Percentiles rank a stretch among this genome's conserved stretches.
These are phyloP conservation scores for Alethe castanea DNA, from an alignment of 2,113 vertebrate species.

Conservation along the genomic window DNA sequence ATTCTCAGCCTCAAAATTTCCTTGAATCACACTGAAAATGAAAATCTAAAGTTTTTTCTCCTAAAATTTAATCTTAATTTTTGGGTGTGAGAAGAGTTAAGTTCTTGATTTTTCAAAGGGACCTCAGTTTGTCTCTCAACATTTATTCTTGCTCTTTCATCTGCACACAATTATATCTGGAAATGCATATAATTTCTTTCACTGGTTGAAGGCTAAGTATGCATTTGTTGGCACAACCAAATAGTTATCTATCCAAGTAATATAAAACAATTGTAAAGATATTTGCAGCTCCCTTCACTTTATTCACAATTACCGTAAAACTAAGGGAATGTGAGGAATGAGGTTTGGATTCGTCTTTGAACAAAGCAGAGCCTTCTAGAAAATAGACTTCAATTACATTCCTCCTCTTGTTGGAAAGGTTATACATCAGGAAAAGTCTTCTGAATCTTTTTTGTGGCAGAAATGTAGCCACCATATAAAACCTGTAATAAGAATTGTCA, in stretches of 20 bases:
- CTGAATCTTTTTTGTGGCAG: not conserved
- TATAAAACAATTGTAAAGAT: constrained; percentile 27
- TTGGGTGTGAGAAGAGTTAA: not conserved
- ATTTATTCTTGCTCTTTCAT: not conserved
- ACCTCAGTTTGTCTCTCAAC: not conserved
- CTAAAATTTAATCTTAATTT: not conserved
- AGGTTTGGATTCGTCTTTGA: not conserved
- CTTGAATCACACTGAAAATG: not conserved
- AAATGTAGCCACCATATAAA: not conserved
- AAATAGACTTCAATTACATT: constrained; percentile 10
- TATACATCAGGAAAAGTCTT: constrained; percentile 11
- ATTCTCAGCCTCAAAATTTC: not conserved
- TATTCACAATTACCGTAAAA: constrained; percentile 7
- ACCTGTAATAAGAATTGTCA: not conserved
- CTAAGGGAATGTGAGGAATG: constrained; percentile 16
- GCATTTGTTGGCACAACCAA: constrained; percentile 25
- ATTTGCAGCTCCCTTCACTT: constrained; percentile 7
- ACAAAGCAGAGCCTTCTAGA: constrained; percentile 1
- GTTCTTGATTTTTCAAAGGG: not conserved
- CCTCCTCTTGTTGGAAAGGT: not conserved
- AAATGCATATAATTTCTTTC: not conserved
- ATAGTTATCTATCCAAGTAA: constrained; percentile 36
- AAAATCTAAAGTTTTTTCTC: not conserved
- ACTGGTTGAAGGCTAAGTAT: not conserved
- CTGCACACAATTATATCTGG: not conserved